Evolutionary conservation across 1,140 invertebrate species (phyloP), one percentile per base, ranked within the genome.

Genomic region (Bombus vancouverensis): DNA sequence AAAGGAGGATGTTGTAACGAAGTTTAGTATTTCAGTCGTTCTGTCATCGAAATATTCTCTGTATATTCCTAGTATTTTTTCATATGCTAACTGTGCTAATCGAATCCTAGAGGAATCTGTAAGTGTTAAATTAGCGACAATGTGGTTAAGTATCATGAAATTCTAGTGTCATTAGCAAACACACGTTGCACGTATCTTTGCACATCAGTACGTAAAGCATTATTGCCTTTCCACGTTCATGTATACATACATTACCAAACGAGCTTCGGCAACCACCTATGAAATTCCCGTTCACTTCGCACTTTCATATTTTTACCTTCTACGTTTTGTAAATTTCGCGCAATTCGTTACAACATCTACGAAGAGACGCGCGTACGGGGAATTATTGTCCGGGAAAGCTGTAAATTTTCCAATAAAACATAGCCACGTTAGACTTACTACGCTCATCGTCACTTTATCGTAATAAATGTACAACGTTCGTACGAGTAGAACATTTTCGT

Each of bases 221-320:
- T 66, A 79, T n/a, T 44, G 62, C 62, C 13, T 79, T 34, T 68
- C 25, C 62, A 32, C n/a, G 12, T 79, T 68, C 28, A 3, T 9
- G 1, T n/a, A 15, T 34, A n/a, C 25, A 25, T 34, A 37, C 34
- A 47, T 79, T 68, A 47, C 42, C 34, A 79, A 79, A 65, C 77
- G 18, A 42, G 62, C n/a, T 47, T 68, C 62, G 25, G 18, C 62
- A 44, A 68, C 39, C 32, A 79, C 62, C 2, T 79, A 79, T 44
- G 62, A 79, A 79, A 79, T 79, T 81, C 79, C 79, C 72, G 44
- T 72, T 81, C 68, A 70, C 47, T 81, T 81, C 28, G 57, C 53
- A 70, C 47, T 72, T 81, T 81, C 37, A 59, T 81, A 72, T 81
- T 81, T 66, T 57, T 72, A 71, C 37, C 37, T 57, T 15, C 39